These are phyloP conservation scores for Achroia grisella DNA, from an alignment of 1,140 invertebrate species.

Conservation along the genomic window DNA sequence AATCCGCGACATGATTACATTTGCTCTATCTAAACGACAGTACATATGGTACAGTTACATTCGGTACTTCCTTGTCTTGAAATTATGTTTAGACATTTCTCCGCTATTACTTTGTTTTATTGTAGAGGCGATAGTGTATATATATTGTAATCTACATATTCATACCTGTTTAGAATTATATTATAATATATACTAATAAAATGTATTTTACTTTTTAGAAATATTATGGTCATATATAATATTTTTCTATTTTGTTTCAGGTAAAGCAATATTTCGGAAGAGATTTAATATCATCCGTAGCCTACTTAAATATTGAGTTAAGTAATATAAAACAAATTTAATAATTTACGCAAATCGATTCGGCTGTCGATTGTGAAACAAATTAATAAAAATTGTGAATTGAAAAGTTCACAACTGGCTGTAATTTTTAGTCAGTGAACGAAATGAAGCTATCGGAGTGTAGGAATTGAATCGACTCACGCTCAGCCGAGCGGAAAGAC, in stretches of 20 bases:
- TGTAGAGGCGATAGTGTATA: not conserved
- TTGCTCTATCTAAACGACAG: slow-evolving; percentile 29
- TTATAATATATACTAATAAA: too few species aligned
- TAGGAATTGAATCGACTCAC: slow-evolving; percentile 56
- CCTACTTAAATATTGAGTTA: too few species aligned
- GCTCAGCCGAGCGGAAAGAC: slow-evolving; percentile 45
- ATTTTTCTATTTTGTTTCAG: too few species aligned
- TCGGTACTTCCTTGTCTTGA: slow-evolving; percentile 39
- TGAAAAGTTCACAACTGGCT: slow-evolving; percentile 41
- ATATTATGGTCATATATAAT: too few species aligned
- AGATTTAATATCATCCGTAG: too few species aligned
- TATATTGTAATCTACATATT: too few species aligned
- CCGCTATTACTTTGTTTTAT: slow-evolving; percentile 3
- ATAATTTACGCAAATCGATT: too few species aligned
- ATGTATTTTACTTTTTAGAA: too few species aligned
- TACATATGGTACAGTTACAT: slow-evolving; percentile 1
- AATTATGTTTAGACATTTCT: slow-evolving; percentile 37
- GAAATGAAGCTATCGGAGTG: slow-evolving; percentile 44
- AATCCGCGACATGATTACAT: slow-evolving; percentile 54
- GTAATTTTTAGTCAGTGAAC: slow-evolving; percentile 60
- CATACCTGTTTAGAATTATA: too few species aligned
- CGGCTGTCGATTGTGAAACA: not conserved
- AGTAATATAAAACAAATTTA: too few species aligned
- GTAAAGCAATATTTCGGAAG: too few species aligned
- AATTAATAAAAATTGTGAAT: slow-evolving; percentile 14